phyloP scores from a whole-genome alignment of 2,113 vertebrate genomes.

The Corydoras maculifer region DNA sequence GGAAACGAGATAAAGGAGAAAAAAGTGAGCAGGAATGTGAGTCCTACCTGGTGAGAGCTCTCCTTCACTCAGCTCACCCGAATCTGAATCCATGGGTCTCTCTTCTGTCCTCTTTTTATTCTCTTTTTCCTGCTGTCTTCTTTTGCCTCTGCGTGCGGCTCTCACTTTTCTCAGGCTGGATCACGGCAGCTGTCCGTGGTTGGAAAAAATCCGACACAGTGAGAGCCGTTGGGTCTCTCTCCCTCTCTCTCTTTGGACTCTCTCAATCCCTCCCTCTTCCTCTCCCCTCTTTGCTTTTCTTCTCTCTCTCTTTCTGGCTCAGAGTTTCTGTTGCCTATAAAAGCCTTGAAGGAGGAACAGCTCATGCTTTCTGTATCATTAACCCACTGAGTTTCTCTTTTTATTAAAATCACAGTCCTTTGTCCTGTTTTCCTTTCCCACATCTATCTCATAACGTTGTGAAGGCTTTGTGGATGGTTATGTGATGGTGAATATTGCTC shows the following conservation, averaged over 20 bases:
- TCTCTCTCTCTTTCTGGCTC: conserved; percentile 23
- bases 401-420: neutral
- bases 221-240: conserved; percentile 49
- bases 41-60: conserved; percentile 82
- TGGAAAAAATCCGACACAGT: conserved; percentile 47
- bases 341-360: conserved; percentile 34
- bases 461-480: neutral
- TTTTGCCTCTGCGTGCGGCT: conserved; percentile 28
- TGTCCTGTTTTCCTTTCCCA: neutral
- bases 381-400: neutral
- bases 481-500: neutral
- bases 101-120: conserved; percentile 33
- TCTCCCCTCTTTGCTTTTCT: conserved; percentile 30
- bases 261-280: conserved; percentile 25
- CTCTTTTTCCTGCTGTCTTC: conserved; percentile 38
- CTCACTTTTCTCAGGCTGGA: conserved; percentile 40
- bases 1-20: neutral
- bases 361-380: conserved; percentile 3
- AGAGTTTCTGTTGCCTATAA: conserved; percentile 35
- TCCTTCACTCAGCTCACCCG: conserved; percentile 90
- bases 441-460: neutral
- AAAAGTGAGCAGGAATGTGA: neutral
- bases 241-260: conserved; percentile 6
- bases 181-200: conserved; percentile 53
- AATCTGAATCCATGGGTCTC: conserved; percentile 89